phyloP scores from a whole-genome alignment of 2,797 vertebrate genomes.

The Pipistrellus kuhlii region DNA sequence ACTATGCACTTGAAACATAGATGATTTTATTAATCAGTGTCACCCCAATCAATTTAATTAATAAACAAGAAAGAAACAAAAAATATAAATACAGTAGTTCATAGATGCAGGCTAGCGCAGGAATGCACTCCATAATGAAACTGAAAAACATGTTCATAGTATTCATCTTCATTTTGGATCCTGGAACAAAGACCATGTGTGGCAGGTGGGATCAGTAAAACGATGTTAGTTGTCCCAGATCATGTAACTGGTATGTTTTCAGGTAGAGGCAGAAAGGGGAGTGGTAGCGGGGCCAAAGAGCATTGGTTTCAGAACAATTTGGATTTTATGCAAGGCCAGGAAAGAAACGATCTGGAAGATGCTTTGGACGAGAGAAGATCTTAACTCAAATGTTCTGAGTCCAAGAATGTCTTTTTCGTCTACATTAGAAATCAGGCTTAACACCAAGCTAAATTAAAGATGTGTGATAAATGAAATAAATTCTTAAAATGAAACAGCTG shows the following conservation, averaged over 20 bases:
- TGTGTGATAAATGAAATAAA: not conserved
- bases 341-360: not conserved
- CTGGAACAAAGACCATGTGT: not conserved
- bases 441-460: not conserved
- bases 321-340: not conserved
- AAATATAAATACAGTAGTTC: not conserved
- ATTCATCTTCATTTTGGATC: not conserved
- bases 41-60: not conserved
- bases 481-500: not conserved
- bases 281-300: not conserved
- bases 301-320: not conserved
- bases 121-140: not conserved
- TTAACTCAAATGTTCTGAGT: not conserved
- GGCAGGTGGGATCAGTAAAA: not conserved
- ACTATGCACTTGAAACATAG: not conserved
- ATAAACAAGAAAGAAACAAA: not conserved
- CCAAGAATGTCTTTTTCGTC: not conserved
- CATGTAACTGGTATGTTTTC: fast-evolving
- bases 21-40: not conserved
- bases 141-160: not conserved
- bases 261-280: not conserved
- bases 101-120: not conserved
- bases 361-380: not conserved
- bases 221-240: not conserved
- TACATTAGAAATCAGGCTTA: not conserved